phyloP scores from a whole-genome alignment of 2,888 invertebrate species.

The Steromphala cineraria region DNA sequence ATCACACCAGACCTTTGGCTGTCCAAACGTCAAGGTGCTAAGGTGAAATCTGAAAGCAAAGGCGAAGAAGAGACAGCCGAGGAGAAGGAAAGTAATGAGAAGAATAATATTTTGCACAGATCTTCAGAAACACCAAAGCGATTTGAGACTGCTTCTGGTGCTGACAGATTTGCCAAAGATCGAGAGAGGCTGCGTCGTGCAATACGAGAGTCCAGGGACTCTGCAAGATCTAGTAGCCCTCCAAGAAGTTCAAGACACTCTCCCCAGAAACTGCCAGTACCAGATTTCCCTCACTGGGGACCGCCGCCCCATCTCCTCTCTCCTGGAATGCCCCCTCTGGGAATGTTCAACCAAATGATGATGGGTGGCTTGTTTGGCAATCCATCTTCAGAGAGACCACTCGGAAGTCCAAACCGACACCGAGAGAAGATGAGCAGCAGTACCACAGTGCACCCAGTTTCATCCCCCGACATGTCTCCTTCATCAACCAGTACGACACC shows the following conservation, averaged over 20 bases:
- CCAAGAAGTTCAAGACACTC: not conserved
- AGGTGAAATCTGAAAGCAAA: slow-evolving; percentile 19
- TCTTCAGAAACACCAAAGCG: slow-evolving; percentile 1
- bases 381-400: not conserved
- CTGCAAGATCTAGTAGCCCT: slow-evolving; percentile 21
- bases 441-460: not conserved
- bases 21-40: slow-evolving; percentile 30
- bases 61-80: slow-evolving; percentile 8
- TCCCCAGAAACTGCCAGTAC: slow-evolving; percentile 8
- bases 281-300: slow-evolving; percentile 30
- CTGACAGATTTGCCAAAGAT: slow-evolving; percentile 20
- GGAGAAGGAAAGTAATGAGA: not conserved
- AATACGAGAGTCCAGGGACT: slow-evolving; percentile 19
- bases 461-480: slow-evolving; percentile 13
- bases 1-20: slow-evolving; percentile 95
- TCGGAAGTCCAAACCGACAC: not conserved
- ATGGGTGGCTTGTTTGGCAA: slow-evolving; percentile 34
- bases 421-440: not conserved
- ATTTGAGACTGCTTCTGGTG: not conserved
- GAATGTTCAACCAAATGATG: slow-evolving; percentile 35
- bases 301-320: slow-evolving; percentile 28
- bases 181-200: not conserved
- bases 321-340: slow-evolving; percentile 17
- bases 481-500: slow-evolving; percentile 21
- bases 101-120: not conserved